Evolutionary conservation across 2,113 vertebrate genomes (phyloP), one percentile per base, ranked within the genome.

Genomic region (Tetrax tetrax): DNA sequence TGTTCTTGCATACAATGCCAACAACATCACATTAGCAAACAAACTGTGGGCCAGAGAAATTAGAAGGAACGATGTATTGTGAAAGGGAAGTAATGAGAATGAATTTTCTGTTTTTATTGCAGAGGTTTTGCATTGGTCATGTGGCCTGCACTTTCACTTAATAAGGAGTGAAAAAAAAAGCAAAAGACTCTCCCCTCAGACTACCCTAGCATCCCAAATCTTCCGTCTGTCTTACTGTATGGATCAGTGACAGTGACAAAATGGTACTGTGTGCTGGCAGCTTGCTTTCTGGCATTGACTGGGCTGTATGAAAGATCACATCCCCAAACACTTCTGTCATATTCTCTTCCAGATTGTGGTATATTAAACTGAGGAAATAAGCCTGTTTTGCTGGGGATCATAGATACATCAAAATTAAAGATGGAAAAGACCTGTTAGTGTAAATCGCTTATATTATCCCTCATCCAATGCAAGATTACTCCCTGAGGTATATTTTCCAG

Each of bases 401-500:
- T n/a, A 92, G 80, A 93, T 93, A 87, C 80, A 91, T 94, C 60
- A 90, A 92, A 96, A 95, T 92, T 95, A 96, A 93, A 92, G 88
- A 94, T 84, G 65, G 95, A 91, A 96, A 93, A 93, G 88, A 87
- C 86, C 28, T 82, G 90, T 59, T 90, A 87, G 56, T 65, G 65
- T 92, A 96, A 96, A 87, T 95, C 89, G 72, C 56, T 93, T 92
- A 51, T 61, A 89, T 96, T 90, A 87, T 91, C 48, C 86, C 53
- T 94, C 92, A 78, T 92, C 65, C 56, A 70, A 37, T 72, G 61
- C 38, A 91, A 48, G 57, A 93, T 93, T 92, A 78, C 31, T 95
- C 92, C 76, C 92, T 57, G 29, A 71, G 48, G 86, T 87, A 70
- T 65, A 81, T 91, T 95, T 96, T 84, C 89, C 72, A 79, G 53